Conservation (phyloP, 2,113 vertebrate genomes). For the Maylandia zebra region DNA sequence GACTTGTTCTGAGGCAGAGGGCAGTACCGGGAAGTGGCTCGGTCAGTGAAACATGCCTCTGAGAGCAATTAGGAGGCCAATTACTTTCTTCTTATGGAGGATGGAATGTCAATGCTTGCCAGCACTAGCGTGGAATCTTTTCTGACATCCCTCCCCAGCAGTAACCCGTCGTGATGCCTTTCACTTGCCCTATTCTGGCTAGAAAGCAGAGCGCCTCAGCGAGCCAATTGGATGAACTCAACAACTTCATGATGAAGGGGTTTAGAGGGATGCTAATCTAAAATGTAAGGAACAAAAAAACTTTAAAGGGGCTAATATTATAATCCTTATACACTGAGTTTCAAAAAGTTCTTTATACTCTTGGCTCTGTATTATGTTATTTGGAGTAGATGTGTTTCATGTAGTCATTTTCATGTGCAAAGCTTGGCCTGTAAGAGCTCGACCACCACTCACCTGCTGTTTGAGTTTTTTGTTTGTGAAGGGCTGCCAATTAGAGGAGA, state of each 20-base stretch:
- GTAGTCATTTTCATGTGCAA: neutral
- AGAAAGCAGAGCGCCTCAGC: neutral
- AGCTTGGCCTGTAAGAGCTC: neutral
- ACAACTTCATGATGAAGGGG: neutral
- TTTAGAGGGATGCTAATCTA: neutral
- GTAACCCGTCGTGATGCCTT: neutral
- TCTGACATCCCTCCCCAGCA: slow-evolving; percentile 21
- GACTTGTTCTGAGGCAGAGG: slow-evolving; percentile 9
- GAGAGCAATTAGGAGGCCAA: slow-evolving; percentile 55
- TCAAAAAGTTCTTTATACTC: neutral
- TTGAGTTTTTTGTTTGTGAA: neutral
- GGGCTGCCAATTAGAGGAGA: neutral
- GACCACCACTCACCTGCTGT: neutral
- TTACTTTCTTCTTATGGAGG: slow-evolving; percentile 36
- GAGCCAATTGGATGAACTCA: neutral
- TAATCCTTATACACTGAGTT: neutral
- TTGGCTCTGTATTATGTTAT: neutral
- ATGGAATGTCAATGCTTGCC: slow-evolving; percentile 23
- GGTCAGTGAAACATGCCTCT: slow-evolving; percentile 9
- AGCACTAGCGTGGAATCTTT: neutral
- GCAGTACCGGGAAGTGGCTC: neutral
- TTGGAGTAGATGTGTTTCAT: neutral
- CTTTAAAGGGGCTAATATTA: neutral
- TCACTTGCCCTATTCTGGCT: neutral
- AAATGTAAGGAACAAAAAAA: neutral